Evolutionary conservation across 2,113 vertebrate genomes (phyloP), one percentile per base, ranked within the genome.

Genomic region (Garra rufa): DNA sequence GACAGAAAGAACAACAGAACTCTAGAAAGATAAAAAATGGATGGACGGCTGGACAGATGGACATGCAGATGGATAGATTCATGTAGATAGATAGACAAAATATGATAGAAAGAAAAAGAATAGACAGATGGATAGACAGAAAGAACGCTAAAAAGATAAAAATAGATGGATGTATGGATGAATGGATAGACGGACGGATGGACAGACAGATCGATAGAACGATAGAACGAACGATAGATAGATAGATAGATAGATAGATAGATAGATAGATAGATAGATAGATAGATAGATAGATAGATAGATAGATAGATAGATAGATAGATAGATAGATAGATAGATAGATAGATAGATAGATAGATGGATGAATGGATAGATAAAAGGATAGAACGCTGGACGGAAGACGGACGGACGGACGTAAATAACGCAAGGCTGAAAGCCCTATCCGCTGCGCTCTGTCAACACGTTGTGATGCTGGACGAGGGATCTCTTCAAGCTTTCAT

Each of bases 401-500:
- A n/a, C n/a, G n/a, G n/a, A n/a, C n/a, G n/a, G n/a, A n/a, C n/a
- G n/a, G n/a, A n/a, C n/a, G n/a, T n/a, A n/a, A n/a, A n/a, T n/a
- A n/a, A 48, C 24, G 2, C 9, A 41, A 65, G 59, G 59, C 43
- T 34, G 21, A 65, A n/a, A 65, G 48, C 77, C 26, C 57, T 15
- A n/a, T 8, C 15, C 59, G 21, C 38, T 77, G 38, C 19, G 57
- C 26, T 84, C 74, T 38, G 34, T 67, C 57, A 43, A 26, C 70
- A 76, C 24, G 13, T 85, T 63, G 21, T 73, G 52, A 85, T 77
- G 55, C 34, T 34, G 30, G 34, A 50, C 44, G 4, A 19, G 19
- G 44, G 21, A 67, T 77, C 65, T 85, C 73, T 57, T 41, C 48
- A 19, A 43, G 17, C 46, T 85, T 82, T 90, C 57, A 74, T 84